Evolutionary conservation across 2,797 vertebrate genomes (phyloP), one percentile per base, ranked within the genome.

Genomic region (Amblyraja radiata): DNA sequence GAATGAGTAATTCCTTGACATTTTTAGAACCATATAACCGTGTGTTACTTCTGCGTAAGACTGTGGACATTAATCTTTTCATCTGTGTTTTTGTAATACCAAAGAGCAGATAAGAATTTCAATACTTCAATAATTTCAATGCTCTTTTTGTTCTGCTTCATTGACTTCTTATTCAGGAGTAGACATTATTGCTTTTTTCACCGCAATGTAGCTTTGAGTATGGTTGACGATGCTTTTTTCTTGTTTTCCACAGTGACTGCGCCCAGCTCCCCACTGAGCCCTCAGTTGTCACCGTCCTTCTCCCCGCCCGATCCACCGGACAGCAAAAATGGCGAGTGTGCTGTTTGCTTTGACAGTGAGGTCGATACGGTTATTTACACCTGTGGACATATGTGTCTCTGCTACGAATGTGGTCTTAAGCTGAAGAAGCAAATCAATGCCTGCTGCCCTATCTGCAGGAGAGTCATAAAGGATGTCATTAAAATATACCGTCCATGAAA

Each of bases 311-410:
- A 98, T 94, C 93, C 97, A 92, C 95, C 95, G 93, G 93, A 95
- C 95, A 97, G 96, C 93, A 99, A 98, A 96, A 98, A 96, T 0
- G 97, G 98, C 93, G 99, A 99, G 94, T 99, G 99, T 95, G 98
- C 98, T 0, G 97, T 99, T 90, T 99, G 99, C 96, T 99, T 99
- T 54, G 99, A 99, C 95, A 98, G 97, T 77, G 98, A 99, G 94
- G 99, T 99, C 94, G 99, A 99, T 96, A 99, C 98, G 0, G 99
- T 99, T 94, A 99, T 99, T 96, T 99, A 99, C 96, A 99, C 98
- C 0, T 99, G 99, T 0, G 99, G 99, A 96, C 99, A 99, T 97
- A 99, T 99, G 99, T 99, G 99, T 95, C 97, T 99, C 95, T 99
- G 99, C 95, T 97, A 98, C 94, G 97, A 97, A 96, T 99, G 99